A percentile compares a stretch with the other conserved stretches of the same genome.
These are phyloP conservation scores for Atopsyche davidsoni DNA, from an alignment of 1,140 invertebrate genomes.

Conservation along the genomic window DNA sequence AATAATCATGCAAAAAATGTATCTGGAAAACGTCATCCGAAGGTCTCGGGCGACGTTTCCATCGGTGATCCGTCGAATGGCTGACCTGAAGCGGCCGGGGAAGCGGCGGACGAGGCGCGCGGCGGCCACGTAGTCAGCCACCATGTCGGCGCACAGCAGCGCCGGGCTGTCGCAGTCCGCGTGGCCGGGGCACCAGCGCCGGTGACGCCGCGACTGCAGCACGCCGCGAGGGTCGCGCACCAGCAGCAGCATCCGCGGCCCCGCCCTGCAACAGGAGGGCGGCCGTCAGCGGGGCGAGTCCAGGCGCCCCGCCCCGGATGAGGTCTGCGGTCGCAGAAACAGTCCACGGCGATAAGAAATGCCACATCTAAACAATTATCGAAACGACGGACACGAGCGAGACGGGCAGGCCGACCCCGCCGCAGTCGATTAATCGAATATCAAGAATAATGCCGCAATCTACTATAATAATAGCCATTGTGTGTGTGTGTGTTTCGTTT, in stretches of 20 bases:
- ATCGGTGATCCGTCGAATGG: slow-evolving; percentile 30
- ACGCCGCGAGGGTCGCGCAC: slow-evolving; percentile 81
- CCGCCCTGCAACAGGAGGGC: slow-evolving; percentile 52
- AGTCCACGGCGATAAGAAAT: too few species aligned
- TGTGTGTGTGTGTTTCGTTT: too few species aligned
- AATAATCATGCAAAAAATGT: neutral
- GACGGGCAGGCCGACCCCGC: too few species aligned
- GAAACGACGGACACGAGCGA: too few species aligned
- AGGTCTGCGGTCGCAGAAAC: too few species aligned
- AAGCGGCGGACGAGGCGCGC: slow-evolving; percentile 59
- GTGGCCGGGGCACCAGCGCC: slow-evolving; percentile 76
- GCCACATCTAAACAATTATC: too few species aligned
- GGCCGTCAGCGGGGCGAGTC: too few species aligned
- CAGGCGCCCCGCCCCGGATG: too few species aligned
- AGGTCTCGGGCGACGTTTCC: neutral
- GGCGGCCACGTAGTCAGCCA: slow-evolving; percentile 73
- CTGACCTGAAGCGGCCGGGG: slow-evolving; percentile 70
- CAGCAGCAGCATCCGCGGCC: slow-evolving; percentile 69
- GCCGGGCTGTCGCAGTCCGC: slow-evolving; percentile 74
- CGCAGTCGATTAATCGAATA: too few species aligned
- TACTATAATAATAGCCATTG: too few species aligned
- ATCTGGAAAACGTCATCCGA: neutral
- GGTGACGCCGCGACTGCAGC: slow-evolving; percentile 75
- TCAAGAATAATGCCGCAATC: too few species aligned
- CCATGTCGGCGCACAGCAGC: slow-evolving; percentile 73